phyloP scores from a whole-genome alignment of 2,113 vertebrate genomes.

The Gracilinanus agilis region DNA sequence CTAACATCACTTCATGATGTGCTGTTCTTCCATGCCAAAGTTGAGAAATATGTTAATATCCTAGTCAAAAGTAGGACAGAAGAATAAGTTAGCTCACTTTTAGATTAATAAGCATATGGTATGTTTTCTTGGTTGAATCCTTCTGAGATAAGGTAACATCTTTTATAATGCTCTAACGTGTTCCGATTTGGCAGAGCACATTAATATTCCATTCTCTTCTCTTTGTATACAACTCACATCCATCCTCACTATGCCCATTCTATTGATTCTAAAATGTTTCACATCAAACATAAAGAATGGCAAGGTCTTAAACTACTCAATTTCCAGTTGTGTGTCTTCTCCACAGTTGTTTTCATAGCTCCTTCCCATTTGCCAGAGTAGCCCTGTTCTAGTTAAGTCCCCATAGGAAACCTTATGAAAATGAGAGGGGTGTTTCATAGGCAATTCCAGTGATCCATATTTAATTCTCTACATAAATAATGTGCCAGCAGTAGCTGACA shows the following conservation, averaged over 20 bases:
- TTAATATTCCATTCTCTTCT: not conserved
- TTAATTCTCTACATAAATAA: slow-evolving; percentile 3
- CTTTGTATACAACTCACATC: not conserved
- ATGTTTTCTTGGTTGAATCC: not conserved
- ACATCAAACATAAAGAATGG: not conserved
- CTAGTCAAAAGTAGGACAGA: not conserved
- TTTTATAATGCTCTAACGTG: not conserved
- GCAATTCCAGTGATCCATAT: not conserved
- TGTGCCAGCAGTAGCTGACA: not conserved
- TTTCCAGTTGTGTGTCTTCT: not conserved
- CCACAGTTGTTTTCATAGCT: not conserved
- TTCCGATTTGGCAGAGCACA: not conserved
- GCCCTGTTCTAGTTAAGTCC: not conserved
- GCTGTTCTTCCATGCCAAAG: not conserved
- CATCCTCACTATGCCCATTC: not conserved
- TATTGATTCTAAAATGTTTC: not conserved
- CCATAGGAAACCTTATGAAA: not conserved
- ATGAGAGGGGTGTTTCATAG: not conserved
- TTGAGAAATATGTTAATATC: not conserved
- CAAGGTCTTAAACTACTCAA: not conserved
- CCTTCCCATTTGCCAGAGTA: not conserved
- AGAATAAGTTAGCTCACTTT: not conserved
- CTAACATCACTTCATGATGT: not conserved
- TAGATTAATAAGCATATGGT: not conserved
- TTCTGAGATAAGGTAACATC: not conserved